These are phyloP conservation scores for Chrosomus eos DNA, from an alignment of 2,797 vertebrate species.

Conservation along the genomic window DNA sequence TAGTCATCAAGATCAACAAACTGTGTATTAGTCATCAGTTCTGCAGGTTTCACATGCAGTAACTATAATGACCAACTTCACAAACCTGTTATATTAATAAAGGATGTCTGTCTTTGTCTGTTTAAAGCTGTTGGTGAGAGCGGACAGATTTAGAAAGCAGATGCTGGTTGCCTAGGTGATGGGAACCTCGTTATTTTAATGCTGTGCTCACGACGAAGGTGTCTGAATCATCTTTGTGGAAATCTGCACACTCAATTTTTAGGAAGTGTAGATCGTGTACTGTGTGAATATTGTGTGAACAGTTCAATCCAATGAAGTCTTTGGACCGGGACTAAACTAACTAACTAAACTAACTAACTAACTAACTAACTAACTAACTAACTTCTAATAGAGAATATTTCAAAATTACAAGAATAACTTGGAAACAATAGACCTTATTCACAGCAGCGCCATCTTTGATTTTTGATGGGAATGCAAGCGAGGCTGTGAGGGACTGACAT, in stretches of 20 bases:
- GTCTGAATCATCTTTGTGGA: constrained; percentile 15
- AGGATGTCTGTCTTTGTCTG: not conserved
- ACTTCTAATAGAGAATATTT: not conserved
- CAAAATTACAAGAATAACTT: not conserved
- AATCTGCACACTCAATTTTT: constrained; percentile 17
- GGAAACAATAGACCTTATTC: not conserved
- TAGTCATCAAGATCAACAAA: constrained; percentile 26
- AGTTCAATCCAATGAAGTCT: not conserved
- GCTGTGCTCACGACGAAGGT: not conserved
- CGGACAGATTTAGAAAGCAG: constrained; percentile 22
- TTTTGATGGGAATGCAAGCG: too few species aligned
- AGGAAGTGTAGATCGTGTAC: not conserved
- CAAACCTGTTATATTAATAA: constrained; percentile 2
- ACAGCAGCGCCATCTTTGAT: too few species aligned
- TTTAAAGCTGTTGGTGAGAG: not conserved
- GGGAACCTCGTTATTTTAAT: constrained; percentile 28
- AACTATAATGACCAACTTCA: not conserved
- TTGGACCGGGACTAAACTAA: not conserved
- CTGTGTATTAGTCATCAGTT: constrained; percentile 16
- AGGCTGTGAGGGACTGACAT: too few species aligned
- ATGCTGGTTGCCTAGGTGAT: constrained; percentile 31
- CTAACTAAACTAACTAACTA: not conserved
- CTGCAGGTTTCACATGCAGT: constrained; percentile 1
- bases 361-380: not conserved
- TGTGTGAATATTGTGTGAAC: not conserved